Percentiles rank a stretch among this genome's conserved stretches.
Conservation (phyloP, 2,888 invertebrate genomes). For the Bimastos eiseni region DNA sequence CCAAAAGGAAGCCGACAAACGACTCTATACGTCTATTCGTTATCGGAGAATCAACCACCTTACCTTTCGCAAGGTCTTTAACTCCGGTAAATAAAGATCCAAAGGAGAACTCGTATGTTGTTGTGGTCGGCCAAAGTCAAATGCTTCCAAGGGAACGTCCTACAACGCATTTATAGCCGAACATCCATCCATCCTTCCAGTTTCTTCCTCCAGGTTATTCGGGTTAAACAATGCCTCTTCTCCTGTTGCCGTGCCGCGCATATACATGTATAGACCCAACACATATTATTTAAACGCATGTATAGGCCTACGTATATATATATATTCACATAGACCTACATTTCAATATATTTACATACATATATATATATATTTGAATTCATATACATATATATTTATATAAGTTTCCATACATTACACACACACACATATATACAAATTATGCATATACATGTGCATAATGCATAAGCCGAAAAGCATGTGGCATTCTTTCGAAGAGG, state of each 20-base stretch:
- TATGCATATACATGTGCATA: too few relatives aligned
- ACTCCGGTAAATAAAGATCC: not conserved
- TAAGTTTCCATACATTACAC: not conserved
- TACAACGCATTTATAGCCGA: not conserved
- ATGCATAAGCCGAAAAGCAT: not conserved
- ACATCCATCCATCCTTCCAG: not conserved
- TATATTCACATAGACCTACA: too few relatives aligned
- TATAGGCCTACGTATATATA: too few relatives aligned
- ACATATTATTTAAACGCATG: too few relatives aligned
- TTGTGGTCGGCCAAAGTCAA: not conserved
- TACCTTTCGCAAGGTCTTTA: not conserved
- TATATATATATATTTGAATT: not conserved
- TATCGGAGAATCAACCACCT: not conserved
- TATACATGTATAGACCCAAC: too few relatives aligned
- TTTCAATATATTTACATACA: not conserved
- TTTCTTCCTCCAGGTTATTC: not conserved
- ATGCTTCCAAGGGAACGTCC: not conserved
- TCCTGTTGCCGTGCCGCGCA: not conserved
- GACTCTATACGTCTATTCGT: not conserved
- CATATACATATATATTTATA: not conserved
- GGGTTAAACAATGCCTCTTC: not conserved
- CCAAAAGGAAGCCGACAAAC: not conserved
- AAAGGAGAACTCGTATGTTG: not conserved
- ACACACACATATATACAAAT: too few relatives aligned
- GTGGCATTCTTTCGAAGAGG: not conserved